Evolutionary conservation across 2,888 invertebrate genomes (phyloP).

Genomic region (Lacanobia wlatinum): DNA sequence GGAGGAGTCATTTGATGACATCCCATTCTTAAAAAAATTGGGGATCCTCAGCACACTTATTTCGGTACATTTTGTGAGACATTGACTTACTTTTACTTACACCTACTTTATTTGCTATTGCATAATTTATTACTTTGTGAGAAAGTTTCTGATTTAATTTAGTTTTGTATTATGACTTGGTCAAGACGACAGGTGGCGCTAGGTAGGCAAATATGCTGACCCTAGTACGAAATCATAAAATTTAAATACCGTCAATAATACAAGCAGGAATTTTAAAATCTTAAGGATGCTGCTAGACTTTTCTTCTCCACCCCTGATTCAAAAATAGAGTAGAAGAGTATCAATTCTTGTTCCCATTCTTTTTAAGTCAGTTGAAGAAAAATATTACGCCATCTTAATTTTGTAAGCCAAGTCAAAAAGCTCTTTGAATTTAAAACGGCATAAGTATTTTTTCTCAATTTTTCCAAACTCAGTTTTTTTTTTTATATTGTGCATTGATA

Average conservation of each 20-base stretch:
- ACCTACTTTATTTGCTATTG: background rate
- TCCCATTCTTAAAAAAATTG: too few relatives aligned
- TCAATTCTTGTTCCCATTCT: too few relatives aligned
- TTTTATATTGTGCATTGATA: background rate
- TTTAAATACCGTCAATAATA: too few relatives aligned
- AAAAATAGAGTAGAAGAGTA: too few relatives aligned
- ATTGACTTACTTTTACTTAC: too few relatives aligned
- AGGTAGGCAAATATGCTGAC: background rate
- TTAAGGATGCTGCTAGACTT: background rate
- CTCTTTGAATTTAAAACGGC: background rate
- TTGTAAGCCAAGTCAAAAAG: background rate
- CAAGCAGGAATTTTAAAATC: too few relatives aligned
- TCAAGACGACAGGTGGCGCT: conserved; percentile 34
- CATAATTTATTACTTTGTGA: too few relatives aligned
- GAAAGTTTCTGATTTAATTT: background rate
- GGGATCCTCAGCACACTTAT: too few relatives aligned
- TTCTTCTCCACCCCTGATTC: background rate
- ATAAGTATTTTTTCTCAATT: background rate
- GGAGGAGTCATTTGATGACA: too few relatives aligned
- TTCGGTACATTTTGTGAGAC: background rate
- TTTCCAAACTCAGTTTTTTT: background rate
- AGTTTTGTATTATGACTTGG: background rate
- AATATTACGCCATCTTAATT: background rate
- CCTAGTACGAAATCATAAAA: background rate
- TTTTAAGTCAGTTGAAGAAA: background rate